phyloP scores from a whole-genome alignment of 2,797 vertebrate species.

The Gastrophryne carolinensis region DNA sequence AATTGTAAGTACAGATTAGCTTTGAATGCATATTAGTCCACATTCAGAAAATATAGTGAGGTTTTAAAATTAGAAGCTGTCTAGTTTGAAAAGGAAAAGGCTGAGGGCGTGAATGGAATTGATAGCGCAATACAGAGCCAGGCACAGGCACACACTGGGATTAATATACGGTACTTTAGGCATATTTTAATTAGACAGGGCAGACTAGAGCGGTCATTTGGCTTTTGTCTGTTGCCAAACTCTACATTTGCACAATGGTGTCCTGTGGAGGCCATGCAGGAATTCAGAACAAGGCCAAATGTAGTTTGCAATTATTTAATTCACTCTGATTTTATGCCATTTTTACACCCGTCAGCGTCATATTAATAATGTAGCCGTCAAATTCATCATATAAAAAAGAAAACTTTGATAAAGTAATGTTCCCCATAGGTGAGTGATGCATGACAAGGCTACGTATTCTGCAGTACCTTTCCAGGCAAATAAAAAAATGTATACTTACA shows the following conservation, averaged over 20 bases:
- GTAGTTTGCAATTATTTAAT: neutral
- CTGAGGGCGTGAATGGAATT: neutral
- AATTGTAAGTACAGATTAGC: too few relatives aligned
- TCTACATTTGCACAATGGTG: neutral
- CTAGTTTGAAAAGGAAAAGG: too few relatives aligned
- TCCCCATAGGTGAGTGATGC: too few relatives aligned
- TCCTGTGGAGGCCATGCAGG: neutral
- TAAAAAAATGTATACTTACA: too few relatives aligned
- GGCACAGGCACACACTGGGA: neutral
- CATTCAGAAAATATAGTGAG: too few relatives aligned
- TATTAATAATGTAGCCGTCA: neutral
- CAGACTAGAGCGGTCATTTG: neutral
- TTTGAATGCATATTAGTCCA: too few relatives aligned
- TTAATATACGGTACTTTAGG: neutral
- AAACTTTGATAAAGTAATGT: neutral
- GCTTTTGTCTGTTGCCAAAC: constrained; percentile 17
- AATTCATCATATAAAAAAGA: neutral
- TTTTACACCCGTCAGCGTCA: neutral
- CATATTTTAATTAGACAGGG: constrained; percentile 17
- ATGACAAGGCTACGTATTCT: neutral
- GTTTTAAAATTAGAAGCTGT: too few relatives aligned
- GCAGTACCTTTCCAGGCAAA: too few relatives aligned
- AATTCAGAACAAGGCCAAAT: neutral
- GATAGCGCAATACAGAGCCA: neutral
- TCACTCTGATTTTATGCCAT: neutral